Conservation (phyloP, 2,888 invertebrate genomes). For the Parnassius smintheus region DNA sequence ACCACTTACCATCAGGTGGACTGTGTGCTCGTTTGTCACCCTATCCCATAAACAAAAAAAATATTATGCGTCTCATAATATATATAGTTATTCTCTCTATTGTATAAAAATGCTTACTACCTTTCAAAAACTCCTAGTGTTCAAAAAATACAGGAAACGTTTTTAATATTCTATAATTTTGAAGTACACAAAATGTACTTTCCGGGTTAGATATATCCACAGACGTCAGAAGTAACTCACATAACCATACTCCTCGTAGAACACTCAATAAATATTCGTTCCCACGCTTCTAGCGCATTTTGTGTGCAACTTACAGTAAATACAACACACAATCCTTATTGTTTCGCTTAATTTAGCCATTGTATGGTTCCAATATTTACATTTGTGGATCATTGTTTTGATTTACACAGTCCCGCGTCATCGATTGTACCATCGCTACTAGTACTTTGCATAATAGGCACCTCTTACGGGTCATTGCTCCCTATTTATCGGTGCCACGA, state of each 20-base stretch:
- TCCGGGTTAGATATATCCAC: background rate
- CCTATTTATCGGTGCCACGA: constrained; percentile 20
- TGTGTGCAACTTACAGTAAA: constrained; percentile 68
- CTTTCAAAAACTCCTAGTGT: no score
- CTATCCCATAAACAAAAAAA: no score
- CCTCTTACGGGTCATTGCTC: constrained; percentile 25
- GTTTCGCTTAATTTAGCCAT: constrained; percentile 78
- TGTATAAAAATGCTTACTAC: no score
- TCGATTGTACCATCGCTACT: constrained; percentile 32
- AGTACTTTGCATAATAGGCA: constrained; percentile 28
- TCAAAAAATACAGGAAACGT: no score
- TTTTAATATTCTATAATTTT: no score
- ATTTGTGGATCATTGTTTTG: constrained; percentile 62
- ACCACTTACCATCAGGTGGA: no score
- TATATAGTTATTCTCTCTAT: no score
- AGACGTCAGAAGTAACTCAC: no score
- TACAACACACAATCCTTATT: constrained; percentile 76
- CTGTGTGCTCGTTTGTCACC: no score
- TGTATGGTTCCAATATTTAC: constrained; percentile 71
- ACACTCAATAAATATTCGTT: constrained; percentile 45
- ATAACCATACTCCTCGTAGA: background rate
- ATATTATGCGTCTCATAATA: no score
- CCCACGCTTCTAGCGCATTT: constrained; percentile 71
- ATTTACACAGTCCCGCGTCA: constrained; percentile 40
- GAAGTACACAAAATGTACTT: no score